Evolutionary conservation across 2,888 invertebrate species (phyloP), one percentile per base, ranked within the genome.

Genomic region (Temnothorax rugatulus): DNA sequence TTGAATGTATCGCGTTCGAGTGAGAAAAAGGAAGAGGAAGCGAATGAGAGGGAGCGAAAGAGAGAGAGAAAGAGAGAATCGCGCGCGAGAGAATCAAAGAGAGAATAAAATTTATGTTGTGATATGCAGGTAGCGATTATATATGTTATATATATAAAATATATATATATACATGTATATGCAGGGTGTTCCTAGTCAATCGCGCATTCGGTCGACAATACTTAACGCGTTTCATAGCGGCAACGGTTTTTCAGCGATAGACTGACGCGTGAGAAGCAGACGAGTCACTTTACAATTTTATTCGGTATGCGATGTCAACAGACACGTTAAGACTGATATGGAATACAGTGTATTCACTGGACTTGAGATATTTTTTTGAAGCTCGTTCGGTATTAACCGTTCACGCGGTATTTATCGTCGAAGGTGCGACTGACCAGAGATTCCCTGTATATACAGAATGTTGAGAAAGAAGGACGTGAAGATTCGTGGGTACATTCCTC

Each of bases 41-140:
- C 25, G 64, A 59, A 25, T 38, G 73, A 41, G 61, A 73, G 83
- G 11, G 86, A 66, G 79, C 21, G 77, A 54, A 75, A 7, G 79
- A 61, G 77, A 74, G 86, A 63, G 63, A 29, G 81, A n/a, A 85
- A 71, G 82, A 41, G 77, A 54, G 81, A 15, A 75, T 29, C 59
- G 79, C 74, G 74, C 63, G 61, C 44, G 75, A 81, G 69, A 79
- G 77, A 79, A 82, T 59, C 25, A 59, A 83, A 77, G 83, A 84
- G 66, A 82, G 38, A 84, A 82, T 77, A 85, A 93, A 93, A 92
- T 94, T 93, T 93, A 94, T 94, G 94, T 94, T 95, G 94, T 95
- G 95, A 95, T 95, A 95, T 93, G 94, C 94, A 93, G 92, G 93
- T 94, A 94, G 94, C 93, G 86, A 89, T 88, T 87, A 89, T 88